Evolutionary conservation across 2,888 invertebrate species (phyloP), one percentile per base, ranked within the genome.

Genomic region (Periphyllus acericola): DNA sequence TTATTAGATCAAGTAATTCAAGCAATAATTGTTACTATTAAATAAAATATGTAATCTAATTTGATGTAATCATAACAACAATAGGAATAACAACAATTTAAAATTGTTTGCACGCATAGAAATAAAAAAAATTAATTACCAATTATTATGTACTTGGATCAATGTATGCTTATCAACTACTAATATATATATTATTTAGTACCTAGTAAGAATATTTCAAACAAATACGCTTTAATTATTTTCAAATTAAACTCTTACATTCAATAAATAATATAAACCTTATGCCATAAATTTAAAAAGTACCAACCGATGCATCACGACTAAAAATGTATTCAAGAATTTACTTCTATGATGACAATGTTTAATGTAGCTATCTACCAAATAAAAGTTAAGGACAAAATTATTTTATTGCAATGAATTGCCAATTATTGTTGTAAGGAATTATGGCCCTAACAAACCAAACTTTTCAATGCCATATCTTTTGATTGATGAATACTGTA

Each of bases 401-500:
- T 17, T 46, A 66, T 9, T 76, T 32, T 66, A 76, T 55, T 40
- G 29, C 19, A 74, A 72, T 75, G 29, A 34, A 52, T 46, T 75
- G 75, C 8, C 75, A 66, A 66, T 66, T 19, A 84, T 60, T 75
- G 6, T 75, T 83, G 60, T 60, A 29, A 75, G 25, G 40, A 60
- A 60, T 75, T 75, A 60, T 75, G 29, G 3, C 74, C 60, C 19
- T 36, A 75, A 83, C 19, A 36, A 74, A 60, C 55, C 74, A 25
- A 46, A 71, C 9, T 17, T 72, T 83, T 83, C 83, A 75, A 83
- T 75, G 75, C 11, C 60, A 83, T 21, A 71, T 60, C 36, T 8
- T 76, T 84, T 84, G 83, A 84, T 76, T 76, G 32, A 84, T 75
- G 66, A 66, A 66, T 32, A 14, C 21, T 40, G 25, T 75, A 3